A percentile compares a stretch with the other conserved stretches of the same genome.
Evolutionary conservation across 2,797 vertebrate species (phyloP).

Genomic region (Sparus aurata): DNA sequence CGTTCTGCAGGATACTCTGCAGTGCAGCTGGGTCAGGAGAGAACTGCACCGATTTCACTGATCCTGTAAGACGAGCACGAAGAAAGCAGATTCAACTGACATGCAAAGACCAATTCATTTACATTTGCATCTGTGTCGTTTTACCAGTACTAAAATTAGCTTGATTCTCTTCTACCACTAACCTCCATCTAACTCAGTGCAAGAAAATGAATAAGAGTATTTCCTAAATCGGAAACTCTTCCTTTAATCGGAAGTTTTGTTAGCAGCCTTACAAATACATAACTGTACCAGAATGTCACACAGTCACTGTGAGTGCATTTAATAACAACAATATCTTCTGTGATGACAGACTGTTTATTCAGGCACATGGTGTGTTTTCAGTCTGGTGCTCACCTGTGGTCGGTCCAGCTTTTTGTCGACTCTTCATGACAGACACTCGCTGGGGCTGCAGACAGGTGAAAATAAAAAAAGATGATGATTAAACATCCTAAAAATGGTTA

Average conservation of each 20-base stretch:
- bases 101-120: not conserved
- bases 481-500: not conserved
- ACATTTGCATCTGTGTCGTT: not conserved
- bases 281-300: too few relatives aligned
- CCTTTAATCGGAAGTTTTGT: too few relatives aligned
- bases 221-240: too few relatives aligned
- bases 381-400: slow-evolving; percentile 64
- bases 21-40: slow-evolving; percentile 75
- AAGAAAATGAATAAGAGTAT: too few relatives aligned
- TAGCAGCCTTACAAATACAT: too few relatives aligned
- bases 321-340: not conserved
- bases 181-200: not conserved
- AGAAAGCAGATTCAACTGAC: not conserved
- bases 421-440: slow-evolving; percentile 80
- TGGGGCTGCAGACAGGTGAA: slow-evolving; percentile 73
- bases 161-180: not conserved
- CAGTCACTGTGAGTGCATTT: too few relatives aligned
- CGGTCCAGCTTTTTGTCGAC: slow-evolving; percentile 55
- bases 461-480: not conserved
- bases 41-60: slow-evolving; percentile 62
- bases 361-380: not conserved
- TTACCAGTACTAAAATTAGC: not conserved
- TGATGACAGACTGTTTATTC: not conserved
- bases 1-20: slow-evolving; percentile 78
- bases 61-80: slow-evolving; percentile 40